Conservation (phyloP, 2,113 vertebrate genomes). For the Labeo catla region DNA sequence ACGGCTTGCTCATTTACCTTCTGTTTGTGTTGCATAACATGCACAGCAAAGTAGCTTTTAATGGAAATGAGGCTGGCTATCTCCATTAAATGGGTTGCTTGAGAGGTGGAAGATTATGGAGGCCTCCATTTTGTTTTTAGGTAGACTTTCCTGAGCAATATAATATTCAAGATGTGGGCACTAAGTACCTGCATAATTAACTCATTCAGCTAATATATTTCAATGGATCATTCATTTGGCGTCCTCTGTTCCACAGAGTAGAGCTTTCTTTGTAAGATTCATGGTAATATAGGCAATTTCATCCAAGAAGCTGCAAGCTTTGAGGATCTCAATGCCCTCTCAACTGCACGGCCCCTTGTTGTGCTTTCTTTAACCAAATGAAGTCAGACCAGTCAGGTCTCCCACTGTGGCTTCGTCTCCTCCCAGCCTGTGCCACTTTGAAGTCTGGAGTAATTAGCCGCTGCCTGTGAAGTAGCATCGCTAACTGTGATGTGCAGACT, state of each 20-base stretch:
- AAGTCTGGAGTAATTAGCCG: conserved; percentile 60
- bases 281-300: conserved; percentile 43
- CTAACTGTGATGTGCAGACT: conserved; percentile 41
- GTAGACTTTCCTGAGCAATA: conserved; percentile 2
- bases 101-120: background rate
- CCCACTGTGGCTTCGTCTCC: conserved; percentile 40
- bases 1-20: conserved; percentile 38
- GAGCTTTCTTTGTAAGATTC: conserved; percentile 27
- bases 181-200: conserved; percentile 31
- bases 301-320: conserved; percentile 31
- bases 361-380: conserved; percentile 49
- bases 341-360: conserved; percentile 23
- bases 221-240: background rate
- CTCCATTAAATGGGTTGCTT: conserved; percentile 6
- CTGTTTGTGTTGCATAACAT: conserved; percentile 20
- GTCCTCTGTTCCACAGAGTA: conserved; percentile 7
- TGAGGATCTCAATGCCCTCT: conserved; percentile 42
- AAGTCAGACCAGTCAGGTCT: conserved; percentile 41
- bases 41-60: conserved; percentile 14
- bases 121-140: conserved; percentile 26
- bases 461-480: conserved; percentile 49
- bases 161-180: conserved; percentile 15
- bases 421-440: conserved; percentile 47
- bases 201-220: conserved; percentile 28
- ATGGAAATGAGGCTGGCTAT: conserved; percentile 42